Evolutionary conservation across 2,797 vertebrate genomes (phyloP).

Genomic region (Protonibea diacanthus): DNA sequence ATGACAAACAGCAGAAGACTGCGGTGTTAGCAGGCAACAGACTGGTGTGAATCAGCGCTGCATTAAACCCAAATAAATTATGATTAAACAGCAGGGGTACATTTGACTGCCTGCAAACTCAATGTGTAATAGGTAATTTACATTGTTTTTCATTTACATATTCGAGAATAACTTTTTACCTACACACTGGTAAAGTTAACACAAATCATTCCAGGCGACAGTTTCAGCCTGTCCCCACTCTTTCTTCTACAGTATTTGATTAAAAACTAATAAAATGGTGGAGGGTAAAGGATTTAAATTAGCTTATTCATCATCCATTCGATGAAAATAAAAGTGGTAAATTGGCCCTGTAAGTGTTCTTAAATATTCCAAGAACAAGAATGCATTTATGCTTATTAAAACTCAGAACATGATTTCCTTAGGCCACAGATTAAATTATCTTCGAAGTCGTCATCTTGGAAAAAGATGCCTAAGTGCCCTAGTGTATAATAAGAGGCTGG

Average conservation of each 20-base stretch:
- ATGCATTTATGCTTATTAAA: conserved; percentile 45
- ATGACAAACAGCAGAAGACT: neutral
- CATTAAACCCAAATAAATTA: conserved; percentile 44
- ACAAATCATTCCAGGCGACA: conserved; percentile 35
- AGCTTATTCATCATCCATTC: conserved; percentile 50
- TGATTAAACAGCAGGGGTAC: conserved; percentile 5
- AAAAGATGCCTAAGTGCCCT: conserved; percentile 8
- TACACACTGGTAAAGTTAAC: conserved; percentile 25
- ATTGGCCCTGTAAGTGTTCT: conserved; percentile 40
- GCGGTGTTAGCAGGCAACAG: conserved; percentile 26
- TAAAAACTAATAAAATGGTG: conserved; percentile 45
- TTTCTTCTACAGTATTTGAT: conserved; percentile 44
- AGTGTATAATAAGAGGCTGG: conserved; percentile 7
- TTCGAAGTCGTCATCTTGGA: neutral
- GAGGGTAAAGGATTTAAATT: conserved; percentile 39
- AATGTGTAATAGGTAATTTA: conserved; percentile 32
- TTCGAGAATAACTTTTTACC: conserved; percentile 46
- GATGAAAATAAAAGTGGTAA: conserved; percentile 44
- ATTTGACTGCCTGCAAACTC: conserved; percentile 32
- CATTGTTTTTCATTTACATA: conserved; percentile 44
- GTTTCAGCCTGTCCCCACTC: conserved; percentile 38
- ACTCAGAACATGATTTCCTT: conserved; percentile 23
- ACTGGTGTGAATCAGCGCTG: conserved; percentile 11
- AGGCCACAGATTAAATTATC: conserved; percentile 23
- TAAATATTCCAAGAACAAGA: conserved; percentile 49